Percentiles rank a stretch among this genome's conserved stretches.
These are phyloP conservation scores for Tenthredo distinguenda DNA, from an alignment of 2,888 invertebrate species.

Conservation along the genomic window DNA sequence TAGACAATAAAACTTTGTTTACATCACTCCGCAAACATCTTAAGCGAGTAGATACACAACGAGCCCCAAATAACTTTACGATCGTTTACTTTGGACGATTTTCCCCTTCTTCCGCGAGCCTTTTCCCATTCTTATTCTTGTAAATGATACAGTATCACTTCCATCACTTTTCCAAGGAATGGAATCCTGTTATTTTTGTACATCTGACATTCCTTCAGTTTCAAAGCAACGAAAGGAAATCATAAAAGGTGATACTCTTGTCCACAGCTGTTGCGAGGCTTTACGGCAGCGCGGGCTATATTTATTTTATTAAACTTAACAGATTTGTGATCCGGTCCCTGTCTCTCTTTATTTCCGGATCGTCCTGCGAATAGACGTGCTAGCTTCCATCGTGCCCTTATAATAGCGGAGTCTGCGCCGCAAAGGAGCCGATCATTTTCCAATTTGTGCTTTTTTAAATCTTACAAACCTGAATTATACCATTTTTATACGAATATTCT, in stretches of 20 bases:
- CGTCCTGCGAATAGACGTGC: neutral
- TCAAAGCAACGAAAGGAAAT: conserved; percentile 52
- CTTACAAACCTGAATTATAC: conserved; percentile 13
- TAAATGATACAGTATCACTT: conserved; percentile 55
- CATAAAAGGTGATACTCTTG: conserved; percentile 54
- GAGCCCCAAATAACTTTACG: conserved; percentile 62
- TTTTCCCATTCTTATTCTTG: conserved; percentile 45
- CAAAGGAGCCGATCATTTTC: neutral
- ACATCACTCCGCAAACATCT: conserved; percentile 50
- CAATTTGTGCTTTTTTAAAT: conserved; percentile 31
- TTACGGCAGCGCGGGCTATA: conserved; percentile 33
- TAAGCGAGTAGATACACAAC: conserved; percentile 57
- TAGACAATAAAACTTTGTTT: conserved; percentile 53
- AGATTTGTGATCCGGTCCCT: conserved; percentile 32
- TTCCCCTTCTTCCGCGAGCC: conserved; percentile 27
- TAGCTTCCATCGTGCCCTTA: neutral
- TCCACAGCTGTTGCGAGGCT: conserved; percentile 46
- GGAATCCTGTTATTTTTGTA: conserved; percentile 52
- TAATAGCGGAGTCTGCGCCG: neutral
- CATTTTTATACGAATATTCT: neutral
- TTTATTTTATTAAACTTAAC: conserved; percentile 41
- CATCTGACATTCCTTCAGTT: conserved; percentile 52
- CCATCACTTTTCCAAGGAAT: conserved; percentile 42
- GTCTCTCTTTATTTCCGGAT: conserved; percentile 38
- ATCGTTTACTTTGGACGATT: conserved; percentile 54